Conservation (phyloP, 1,140 invertebrate species). For the Adelges cooleyi region DNA sequence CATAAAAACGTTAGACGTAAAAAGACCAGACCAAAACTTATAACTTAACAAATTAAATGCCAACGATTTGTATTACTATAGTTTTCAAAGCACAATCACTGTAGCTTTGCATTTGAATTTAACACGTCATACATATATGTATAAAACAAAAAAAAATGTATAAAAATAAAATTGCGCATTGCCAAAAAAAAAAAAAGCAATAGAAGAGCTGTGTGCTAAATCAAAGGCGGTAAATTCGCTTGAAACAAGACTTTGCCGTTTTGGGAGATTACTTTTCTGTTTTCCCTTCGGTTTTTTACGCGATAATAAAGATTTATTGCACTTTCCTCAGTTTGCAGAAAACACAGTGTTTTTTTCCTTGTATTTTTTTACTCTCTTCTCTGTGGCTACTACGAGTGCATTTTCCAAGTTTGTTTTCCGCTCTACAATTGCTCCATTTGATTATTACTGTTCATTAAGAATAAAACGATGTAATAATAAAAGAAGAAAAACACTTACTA, state of each 20-base stretch:
- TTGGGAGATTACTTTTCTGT: conserved; percentile 15
- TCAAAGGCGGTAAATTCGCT: neutral
- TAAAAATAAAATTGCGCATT: too few relatives aligned
- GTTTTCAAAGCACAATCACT: too few relatives aligned
- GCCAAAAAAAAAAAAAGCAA: too few relatives aligned
- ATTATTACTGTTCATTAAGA: neutral
- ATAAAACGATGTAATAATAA: conserved; percentile 13
- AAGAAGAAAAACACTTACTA: neutral
- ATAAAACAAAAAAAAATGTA: too few relatives aligned
- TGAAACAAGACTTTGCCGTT: neutral
- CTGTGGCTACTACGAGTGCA: neutral
- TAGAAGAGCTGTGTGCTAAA: neutral
- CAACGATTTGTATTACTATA: too few relatives aligned
- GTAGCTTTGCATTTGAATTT: too few relatives aligned
- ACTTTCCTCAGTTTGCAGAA: neutral
- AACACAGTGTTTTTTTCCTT: neutral
- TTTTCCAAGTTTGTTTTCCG: too few relatives aligned
- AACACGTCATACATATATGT: too few relatives aligned
- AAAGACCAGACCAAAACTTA: too few relatives aligned
- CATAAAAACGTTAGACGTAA: too few relatives aligned
- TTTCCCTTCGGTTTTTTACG: neutral
- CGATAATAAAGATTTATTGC: conserved; percentile 22
- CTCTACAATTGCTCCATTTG: too few relatives aligned
- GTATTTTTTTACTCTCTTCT: neutral
- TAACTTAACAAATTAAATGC: too few relatives aligned